Percentiles rank a stretch among this genome's conserved stretches.
Conservation (phyloP, 2,797 vertebrate genomes). For the Periophthalmus magnuspinnatus region DNA sequence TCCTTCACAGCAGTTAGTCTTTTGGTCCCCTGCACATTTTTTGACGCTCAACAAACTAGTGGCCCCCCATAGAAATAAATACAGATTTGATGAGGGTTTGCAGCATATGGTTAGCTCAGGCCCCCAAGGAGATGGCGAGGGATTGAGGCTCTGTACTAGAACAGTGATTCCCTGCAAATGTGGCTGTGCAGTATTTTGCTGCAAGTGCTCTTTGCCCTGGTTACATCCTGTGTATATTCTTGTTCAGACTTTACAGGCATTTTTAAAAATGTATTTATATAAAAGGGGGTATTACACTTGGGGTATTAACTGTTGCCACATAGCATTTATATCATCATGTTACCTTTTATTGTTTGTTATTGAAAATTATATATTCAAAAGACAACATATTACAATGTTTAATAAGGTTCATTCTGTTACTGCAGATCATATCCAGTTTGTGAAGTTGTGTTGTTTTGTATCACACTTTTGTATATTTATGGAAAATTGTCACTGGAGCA, state of each 20-base stretch:
- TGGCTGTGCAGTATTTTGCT: not conserved
- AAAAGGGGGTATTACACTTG: too few species aligned
- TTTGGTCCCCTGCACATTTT: conserved; percentile 27
- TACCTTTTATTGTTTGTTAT: too few species aligned
- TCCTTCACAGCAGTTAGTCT: conserved; percentile 25
- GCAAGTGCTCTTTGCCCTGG: not conserved
- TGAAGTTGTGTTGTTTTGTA: too few species aligned
- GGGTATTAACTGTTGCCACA: too few species aligned
- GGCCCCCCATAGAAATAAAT: conserved; percentile 25
- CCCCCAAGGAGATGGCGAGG: conserved; percentile 24
- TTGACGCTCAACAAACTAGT: conserved; percentile 29
- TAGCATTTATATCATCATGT: too few species aligned
- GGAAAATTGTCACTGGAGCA: too few species aligned
- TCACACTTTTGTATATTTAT: too few species aligned
- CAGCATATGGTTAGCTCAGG: conserved; percentile 30
- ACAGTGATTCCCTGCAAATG: not conserved
- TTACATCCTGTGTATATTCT: not conserved
- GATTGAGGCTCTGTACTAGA: conserved; percentile 19
- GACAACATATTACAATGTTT: too few species aligned
- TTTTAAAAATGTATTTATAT: too few species aligned
- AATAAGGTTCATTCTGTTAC: too few species aligned
- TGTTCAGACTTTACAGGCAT: not conserved
- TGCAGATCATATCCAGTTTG: too few species aligned
- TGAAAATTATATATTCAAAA: too few species aligned
- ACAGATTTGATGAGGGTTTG: conserved; percentile 23